These are phyloP conservation scores for Rhea americana DNA, from an alignment of 2,113 vertebrate species.

Conservation along the genomic window DNA sequence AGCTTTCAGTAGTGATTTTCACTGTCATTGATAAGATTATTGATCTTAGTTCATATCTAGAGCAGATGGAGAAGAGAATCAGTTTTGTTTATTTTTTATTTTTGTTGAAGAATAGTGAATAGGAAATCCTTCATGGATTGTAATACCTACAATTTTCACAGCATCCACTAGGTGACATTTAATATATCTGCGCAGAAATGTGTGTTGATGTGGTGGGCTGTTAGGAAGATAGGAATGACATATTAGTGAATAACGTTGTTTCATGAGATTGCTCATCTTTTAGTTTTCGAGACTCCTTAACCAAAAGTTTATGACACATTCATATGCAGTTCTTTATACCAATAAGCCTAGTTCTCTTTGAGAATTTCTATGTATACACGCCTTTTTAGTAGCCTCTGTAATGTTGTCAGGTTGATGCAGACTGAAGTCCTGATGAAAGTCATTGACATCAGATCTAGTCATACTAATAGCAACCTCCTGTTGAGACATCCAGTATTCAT, in stretches of 20 bases:
- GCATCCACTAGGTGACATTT: background rate
- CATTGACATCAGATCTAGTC: background rate
- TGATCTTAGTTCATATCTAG: background rate
- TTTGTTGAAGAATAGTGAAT: constrained; percentile 1
- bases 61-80: background rate
- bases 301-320: background rate
- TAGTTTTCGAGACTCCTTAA: background rate
- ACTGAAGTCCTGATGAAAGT: background rate
- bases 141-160: background rate
- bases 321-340: background rate
- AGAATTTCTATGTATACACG: background rate
- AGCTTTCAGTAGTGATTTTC: background rate
- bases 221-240: background rate
- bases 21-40: background rate
- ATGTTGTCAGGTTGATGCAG: background rate
- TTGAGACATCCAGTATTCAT: background rate
- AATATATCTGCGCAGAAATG: background rate
- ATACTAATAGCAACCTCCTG: background rate
- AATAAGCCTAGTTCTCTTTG: background rate
- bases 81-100: background rate
- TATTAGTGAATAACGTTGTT: background rate
- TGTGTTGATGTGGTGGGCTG: background rate
- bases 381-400: background rate
- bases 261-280: background rate
- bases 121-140: background rate